phyloP scores from a whole-genome alignment of 92 coral and sea anemone species.

The Plumapathes pennacea region DNA sequence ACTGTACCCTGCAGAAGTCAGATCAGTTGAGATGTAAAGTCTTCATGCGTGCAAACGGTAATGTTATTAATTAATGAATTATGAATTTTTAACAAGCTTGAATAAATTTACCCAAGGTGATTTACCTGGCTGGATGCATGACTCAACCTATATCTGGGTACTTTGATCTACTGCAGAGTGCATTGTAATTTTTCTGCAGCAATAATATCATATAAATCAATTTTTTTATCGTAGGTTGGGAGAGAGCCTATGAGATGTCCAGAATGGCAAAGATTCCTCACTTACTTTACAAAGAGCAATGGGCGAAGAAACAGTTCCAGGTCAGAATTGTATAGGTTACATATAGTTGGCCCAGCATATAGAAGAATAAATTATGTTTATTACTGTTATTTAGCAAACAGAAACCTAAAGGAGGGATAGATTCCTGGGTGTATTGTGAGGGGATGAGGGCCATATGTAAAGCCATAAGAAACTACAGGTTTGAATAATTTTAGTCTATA shows the following conservation, averaged over 20 bases:
- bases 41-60: background rate
- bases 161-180: too few species aligned
- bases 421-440: background rate
- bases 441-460: too few species aligned
- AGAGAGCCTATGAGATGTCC: slow-evolving; percentile 91
- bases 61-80: background rate
- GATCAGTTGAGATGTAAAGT: background rate
- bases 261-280: slow-evolving; percentile 96
- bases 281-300: slow-evolving; percentile 89
- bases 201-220: too few species aligned
- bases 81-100: too few species aligned
- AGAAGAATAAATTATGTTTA: background rate
- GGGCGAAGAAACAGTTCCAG: slow-evolving; percentile 97
- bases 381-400: background rate
- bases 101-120: too few species aligned
- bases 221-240: slow-evolving; percentile 82
- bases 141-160: too few species aligned
- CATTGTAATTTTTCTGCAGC: too few species aligned
- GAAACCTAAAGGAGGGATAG: too few species aligned
- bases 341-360: background rate
- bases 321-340: too few species aligned
- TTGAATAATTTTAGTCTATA: too few species aligned
- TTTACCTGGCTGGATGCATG: too few species aligned
- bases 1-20: background rate
- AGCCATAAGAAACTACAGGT: too few species aligned